Evolutionary conservation across 2,888 invertebrate species (phyloP).

Genomic region (Brachyptera risi): DNA sequence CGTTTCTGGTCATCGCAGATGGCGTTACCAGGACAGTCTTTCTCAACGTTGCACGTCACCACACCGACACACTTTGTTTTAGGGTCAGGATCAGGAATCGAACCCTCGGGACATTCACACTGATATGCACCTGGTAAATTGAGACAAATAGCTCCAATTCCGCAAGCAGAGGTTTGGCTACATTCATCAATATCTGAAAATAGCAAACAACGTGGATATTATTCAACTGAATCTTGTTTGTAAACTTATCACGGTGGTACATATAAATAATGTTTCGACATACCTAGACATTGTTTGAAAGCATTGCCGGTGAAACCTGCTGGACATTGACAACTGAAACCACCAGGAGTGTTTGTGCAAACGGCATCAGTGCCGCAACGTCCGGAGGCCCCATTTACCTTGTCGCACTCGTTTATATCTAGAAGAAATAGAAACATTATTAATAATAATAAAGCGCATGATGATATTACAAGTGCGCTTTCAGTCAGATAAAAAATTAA

Average conservation of each 20-base stretch:
- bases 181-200: constrained; percentile 77
- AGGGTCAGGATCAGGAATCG: constrained; percentile 79
- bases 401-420: constrained; percentile 90
- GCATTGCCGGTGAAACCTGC: constrained; percentile 84
- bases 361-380: constrained; percentile 79
- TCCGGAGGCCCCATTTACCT: constrained; percentile 68
- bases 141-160: constrained; percentile 72
- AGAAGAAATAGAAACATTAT: constrained; percentile 33
- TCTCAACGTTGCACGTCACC: constrained; percentile 68
- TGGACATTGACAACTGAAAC: constrained; percentile 76
- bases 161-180: constrained; percentile 64
- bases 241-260: too few species aligned
- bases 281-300: constrained; percentile 65
- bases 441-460: background rate
- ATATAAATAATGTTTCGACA: constrained; percentile 29
- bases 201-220: background rate
- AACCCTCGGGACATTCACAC: constrained; percentile 78
- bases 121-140: constrained; percentile 73
- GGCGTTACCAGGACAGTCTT: constrained; percentile 86
- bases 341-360: constrained; percentile 76
- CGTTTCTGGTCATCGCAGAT: constrained; percentile 72
- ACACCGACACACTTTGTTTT: constrained; percentile 76
- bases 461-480: background rate
- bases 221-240: too few species aligned
- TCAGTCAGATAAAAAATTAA: background rate